Base-by-base conservation (phyloP, 1,140 invertebrate species). In the Zaprionus lachaisei region DNA sequence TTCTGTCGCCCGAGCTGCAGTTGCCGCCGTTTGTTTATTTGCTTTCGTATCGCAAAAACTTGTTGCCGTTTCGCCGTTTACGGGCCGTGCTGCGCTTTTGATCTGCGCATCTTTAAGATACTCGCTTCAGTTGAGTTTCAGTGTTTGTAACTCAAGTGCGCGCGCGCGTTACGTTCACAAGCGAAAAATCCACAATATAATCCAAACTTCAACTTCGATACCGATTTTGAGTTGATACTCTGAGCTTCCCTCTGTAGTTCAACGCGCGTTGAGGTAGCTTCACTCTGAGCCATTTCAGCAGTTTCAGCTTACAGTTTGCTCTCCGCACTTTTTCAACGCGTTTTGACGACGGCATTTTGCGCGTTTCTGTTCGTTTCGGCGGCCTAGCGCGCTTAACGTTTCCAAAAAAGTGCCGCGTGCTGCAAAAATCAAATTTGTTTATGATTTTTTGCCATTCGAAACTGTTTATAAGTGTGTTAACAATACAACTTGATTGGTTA, bases 61-160 rank as follows among this genome's bases (percentile, higher is more conserved):
- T 85, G 83, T 83, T 81, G 81, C 79, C 60, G 72, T 64, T 68
- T 62, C 55, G 69, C 63, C 63, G 64, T 70, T 64, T 72, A 70
- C 51, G 28, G 51, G 51, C 56, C 51, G 68, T 54, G 78, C 41
- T 78, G 78, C 71, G 76, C 74, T 66, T 64, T 70, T 71, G 81
- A 84, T 85, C 76, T 77, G 85, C 85, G 86, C 85, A 90, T 90
- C 85, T 90, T 90, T 75, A 72, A 90, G 86, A 90, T 82, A 85
- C 81, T 76, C 62, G 74, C 72, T 78, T 90, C 80, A 91, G 89
- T 91, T 82, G 77, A 72, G 72, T 83, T 87, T 90, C 86, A 87
- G 87, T 87, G 79, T 77, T 91, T 91, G 83, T 80, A 80, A 85
- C 87, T 84, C 87, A 84, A 91, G 87, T 87, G 83, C 83, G 81